A percentile compares a stretch with the other conserved stretches of the same genome.
phyloP scores from a whole-genome alignment of 2,888 invertebrate genomes.

The Trachelus stipa region DNA sequence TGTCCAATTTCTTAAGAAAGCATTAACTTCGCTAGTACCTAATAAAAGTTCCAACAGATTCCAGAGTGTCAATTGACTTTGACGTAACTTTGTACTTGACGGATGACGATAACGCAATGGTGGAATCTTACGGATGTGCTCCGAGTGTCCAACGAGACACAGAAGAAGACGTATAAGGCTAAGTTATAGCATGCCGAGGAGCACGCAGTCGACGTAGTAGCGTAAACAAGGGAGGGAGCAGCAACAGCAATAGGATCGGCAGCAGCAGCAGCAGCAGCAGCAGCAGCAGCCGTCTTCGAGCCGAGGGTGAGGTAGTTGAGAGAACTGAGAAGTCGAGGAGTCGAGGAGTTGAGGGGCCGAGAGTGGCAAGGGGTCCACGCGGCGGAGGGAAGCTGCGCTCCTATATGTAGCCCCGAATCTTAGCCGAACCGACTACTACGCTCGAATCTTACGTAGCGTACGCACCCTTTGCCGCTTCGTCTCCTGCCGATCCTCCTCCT shows the following conservation, averaged over 20 bases:
- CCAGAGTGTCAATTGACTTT: no score
- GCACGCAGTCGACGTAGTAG: no score
- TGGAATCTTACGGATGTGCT: no score
- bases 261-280: not conserved
- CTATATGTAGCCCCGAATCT: conserved; percentile 66
- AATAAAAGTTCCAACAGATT: no score
- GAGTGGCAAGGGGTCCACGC: conserved; percentile 33
- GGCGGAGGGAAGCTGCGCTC: conserved; percentile 58
- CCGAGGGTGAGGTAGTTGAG: not conserved
- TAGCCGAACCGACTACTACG: conserved; percentile 62
- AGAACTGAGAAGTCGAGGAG: no score
- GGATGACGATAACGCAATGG: no score
- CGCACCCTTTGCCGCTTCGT: conserved; percentile 37
- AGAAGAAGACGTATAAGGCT: no score
- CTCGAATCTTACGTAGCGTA: conserved; percentile 57
- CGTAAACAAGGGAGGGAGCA: not conserved
- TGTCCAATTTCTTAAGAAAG: no score
- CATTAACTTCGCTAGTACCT: no score
- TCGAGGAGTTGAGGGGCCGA: conserved; percentile 8
- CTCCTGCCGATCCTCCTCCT: conserved; percentile 13
- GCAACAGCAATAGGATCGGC: not conserved
- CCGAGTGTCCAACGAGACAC: no score
- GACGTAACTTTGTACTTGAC: no score
- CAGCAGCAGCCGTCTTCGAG: not conserved
- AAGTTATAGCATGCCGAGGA: no score